These are phyloP conservation scores for Lanius ludovicianus DNA, from an alignment of 2,113 vertebrate species.

Conservation along the genomic window DNA sequence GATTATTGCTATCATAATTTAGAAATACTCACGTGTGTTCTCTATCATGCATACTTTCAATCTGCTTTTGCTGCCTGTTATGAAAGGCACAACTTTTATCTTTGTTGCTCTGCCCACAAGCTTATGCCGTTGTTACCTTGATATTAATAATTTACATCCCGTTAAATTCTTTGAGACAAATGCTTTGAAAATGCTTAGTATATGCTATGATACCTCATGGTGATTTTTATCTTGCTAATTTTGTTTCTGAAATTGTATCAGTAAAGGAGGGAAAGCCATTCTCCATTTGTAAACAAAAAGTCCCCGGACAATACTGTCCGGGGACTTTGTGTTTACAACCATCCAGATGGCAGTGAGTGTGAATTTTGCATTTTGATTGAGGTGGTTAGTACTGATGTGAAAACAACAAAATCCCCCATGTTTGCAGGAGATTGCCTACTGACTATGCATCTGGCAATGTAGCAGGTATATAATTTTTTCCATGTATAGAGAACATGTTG, in stretches of 20 bases:
- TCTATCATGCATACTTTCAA: background rate
- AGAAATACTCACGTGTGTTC: background rate
- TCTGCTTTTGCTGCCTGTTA: background rate
- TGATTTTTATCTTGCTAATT: background rate
- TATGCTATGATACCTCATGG: background rate
- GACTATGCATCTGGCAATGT: background rate
- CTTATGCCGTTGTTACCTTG: background rate
- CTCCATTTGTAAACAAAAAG: background rate
- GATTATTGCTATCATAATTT: background rate
- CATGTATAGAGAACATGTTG: background rate
- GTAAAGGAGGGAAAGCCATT: background rate
- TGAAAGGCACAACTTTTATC: background rate
- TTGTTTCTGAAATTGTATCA: background rate
- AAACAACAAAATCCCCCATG: background rate
- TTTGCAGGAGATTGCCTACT: background rate
- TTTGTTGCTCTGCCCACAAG: background rate
- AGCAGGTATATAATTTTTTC: background rate
- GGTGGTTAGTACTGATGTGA: background rate
- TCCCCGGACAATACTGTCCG: background rate
- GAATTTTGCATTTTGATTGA: constrained; percentile 35
- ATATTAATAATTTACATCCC: background rate
- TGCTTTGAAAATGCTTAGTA: constrained; percentile 3
- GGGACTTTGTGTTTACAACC: background rate
- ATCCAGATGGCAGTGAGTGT: constrained; percentile 32
- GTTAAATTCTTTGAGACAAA: background rate